A percentile compares a stretch with the other conserved stretches of the same genome.
phyloP scores from a whole-genome alignment of 2,888 invertebrate species.

The Philopedon plagiatum region DNA sequence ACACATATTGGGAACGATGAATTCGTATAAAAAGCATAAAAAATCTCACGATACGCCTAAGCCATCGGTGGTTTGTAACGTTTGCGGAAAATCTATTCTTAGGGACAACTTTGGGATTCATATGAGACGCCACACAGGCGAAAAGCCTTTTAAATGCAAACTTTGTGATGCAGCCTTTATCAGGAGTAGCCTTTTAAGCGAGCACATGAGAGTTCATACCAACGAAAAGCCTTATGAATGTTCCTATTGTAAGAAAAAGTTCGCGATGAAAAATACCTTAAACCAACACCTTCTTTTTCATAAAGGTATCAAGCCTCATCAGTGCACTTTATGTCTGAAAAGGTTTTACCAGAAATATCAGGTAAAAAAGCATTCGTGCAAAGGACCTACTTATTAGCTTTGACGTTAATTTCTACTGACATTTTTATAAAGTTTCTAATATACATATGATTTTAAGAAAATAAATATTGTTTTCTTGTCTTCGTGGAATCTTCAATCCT shows the following conservation, averaged over 20 bases:
- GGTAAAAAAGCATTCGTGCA: conserved; percentile 51
- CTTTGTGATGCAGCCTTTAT: conserved; percentile 72
- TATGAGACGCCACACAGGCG: conserved; percentile 68
- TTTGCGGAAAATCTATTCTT: conserved; percentile 51
- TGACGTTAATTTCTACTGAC: not conserved
- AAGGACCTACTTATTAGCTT: conserved; percentile 28
- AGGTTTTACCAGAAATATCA: conserved; percentile 55
- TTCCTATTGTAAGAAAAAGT: conserved; percentile 49
- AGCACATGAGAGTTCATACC: conserved; percentile 71
- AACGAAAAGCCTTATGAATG: conserved; percentile 66
- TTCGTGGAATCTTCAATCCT: no score
- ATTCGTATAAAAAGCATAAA: conserved; percentile 49
- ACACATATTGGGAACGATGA: conserved; percentile 41
- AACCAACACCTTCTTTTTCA: conserved; percentile 65
- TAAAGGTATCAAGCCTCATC: conserved; percentile 67
- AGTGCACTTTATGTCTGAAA: conserved; percentile 69
- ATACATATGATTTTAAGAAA: no score
- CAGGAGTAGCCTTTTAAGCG: conserved; percentile 70
- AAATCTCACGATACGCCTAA: conserved; percentile 35
- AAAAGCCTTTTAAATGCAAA: conserved; percentile 71
- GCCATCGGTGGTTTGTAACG: conserved; percentile 31
- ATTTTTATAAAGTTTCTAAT: no score
- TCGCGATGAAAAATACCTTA: conserved; percentile 55
- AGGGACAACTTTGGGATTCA: conserved; percentile 62
- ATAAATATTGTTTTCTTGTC: no score